Evolutionary conservation across 1,140 invertebrate species (phyloP), one percentile per base, ranked within the genome.

Genomic region (Anoplolepis gracilipes): DNA sequence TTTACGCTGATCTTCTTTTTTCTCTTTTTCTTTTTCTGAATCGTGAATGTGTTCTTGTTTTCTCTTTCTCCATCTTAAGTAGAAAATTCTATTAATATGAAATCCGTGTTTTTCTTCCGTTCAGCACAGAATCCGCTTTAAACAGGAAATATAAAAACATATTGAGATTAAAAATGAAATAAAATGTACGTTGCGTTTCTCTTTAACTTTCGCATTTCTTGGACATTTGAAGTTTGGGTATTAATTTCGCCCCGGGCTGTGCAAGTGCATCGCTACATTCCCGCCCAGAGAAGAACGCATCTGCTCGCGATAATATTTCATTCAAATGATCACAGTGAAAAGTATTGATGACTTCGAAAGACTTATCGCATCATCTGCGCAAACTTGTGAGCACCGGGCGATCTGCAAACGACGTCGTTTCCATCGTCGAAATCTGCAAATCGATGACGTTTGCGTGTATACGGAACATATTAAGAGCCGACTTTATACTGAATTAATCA

Each of bases 291-390:
- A 82, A 61, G 67, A 42, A 33, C 65, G 67, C 59, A 57, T 57
- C 42, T 42, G 46, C 55, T 86, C 55, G 46, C 67, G 65, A 85
- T 78, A 77, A 90, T 90, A 90, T 90, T 90, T 90, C 89, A 90
- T 90, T 88, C 86, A 86, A 90, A 90, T 90, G 84, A 86, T 90
- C 84, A 75, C 86, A 75, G 42, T 90, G 89, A 90, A 90, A 90
- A 90, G 88, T 90, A 90, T 90, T 90, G 89, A 90, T 90, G 89
- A 90, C 89, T 90, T 64, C 33, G 82, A 76, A 16, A 53, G 86
- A 90, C 85, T 90, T 90, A 90, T 90, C 89, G 89, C 86, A 77
- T 90, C 89, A 90, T 90, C 89, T 88, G 89, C 65, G 53, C 82
- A 79, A 85, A 49, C 46, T 49, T 49, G 85, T 69, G 67, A 59